phyloP scores from a whole-genome alignment of 2,888 invertebrate species.

The Bursaphelenchus okinawaensis region DNA sequence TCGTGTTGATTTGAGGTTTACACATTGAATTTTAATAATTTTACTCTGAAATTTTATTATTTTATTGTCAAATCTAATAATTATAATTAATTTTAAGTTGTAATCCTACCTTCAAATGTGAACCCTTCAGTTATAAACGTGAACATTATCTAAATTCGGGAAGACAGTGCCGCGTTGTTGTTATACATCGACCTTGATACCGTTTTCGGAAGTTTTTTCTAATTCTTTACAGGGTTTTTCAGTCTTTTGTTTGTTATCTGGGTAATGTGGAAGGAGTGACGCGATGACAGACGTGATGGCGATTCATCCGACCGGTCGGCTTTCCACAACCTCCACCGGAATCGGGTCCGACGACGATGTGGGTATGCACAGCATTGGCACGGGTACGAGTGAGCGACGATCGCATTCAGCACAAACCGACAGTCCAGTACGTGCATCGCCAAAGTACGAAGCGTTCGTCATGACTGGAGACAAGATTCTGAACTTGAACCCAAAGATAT shows the following conservation, averaged over 20 bases:
- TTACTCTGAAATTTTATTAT: no score
- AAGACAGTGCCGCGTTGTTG: neutral
- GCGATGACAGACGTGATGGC: neutral
- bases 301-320: neutral
- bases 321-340: neutral
- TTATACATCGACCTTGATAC: neutral
- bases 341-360: neutral
- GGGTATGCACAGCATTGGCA: neutral
- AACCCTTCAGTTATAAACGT: no score
- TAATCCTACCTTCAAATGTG: no score
- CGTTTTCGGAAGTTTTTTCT: neutral
- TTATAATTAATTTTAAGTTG: no score
- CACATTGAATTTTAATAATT: no score
- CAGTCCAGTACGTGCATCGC: slow-evolving; percentile 16
- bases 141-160: no score
- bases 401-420: slow-evolving; percentile 9
- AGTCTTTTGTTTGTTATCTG: neutral
- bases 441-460: slow-evolving; percentile 54
- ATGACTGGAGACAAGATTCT: slow-evolving; percentile 57
- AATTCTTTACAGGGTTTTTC: neutral
- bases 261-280: neutral
- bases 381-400: neutral
- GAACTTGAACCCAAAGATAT: slow-evolving; percentile 48
- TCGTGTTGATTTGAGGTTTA: no score
- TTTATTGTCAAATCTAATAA: no score